Conservation (phyloP, 1,140 invertebrate species). For the Lethrus apterus region DNA sequence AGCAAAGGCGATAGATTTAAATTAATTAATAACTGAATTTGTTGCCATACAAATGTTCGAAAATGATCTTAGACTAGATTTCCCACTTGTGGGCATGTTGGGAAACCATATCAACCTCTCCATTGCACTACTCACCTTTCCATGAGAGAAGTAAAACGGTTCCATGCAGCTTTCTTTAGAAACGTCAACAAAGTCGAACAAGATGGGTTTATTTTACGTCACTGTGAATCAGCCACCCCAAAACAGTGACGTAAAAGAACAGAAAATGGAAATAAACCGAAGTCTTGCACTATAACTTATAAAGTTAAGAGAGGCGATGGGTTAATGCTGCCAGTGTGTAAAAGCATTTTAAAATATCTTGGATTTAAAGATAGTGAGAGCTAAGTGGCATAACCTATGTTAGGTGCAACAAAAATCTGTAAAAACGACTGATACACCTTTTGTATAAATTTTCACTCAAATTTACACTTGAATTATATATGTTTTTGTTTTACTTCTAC, state of each 20-base stretch:
- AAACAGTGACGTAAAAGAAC: conserved; percentile 5
- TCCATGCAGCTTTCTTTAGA: conserved; percentile 6
- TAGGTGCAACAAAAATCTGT: too few species aligned
- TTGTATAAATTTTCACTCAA: too few species aligned
- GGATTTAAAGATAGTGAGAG: too few species aligned
- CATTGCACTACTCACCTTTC: conserved; percentile 2
- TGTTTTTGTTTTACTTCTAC: too few species aligned
- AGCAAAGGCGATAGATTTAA: too few species aligned
- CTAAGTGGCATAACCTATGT: too few species aligned
- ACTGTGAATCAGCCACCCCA: background rate
- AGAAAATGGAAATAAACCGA: conserved; percentile 6
- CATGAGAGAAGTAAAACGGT: conserved; percentile 5
- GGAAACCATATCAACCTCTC: conserved; percentile 8
- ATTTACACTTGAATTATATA: too few species aligned
- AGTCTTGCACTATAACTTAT: conserved; percentile 5
- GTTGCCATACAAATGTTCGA: too few species aligned
- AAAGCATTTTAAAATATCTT: too few species aligned
- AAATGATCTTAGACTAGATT: too few species aligned
- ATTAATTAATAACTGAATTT: too few species aligned
- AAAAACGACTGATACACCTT: too few species aligned
- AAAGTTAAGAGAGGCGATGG: conserved; percentile 6
- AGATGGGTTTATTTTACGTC: conserved; percentile 3
- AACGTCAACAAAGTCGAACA: conserved; percentile 4
- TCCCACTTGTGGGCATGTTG: conserved; percentile 6
- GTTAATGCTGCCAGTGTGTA: conserved; percentile 6